Evolutionary conservation across 2,888 invertebrate genomes (phyloP), one percentile per base, ranked within the genome.

Genomic region (Lamellibrachia satsuma): DNA sequence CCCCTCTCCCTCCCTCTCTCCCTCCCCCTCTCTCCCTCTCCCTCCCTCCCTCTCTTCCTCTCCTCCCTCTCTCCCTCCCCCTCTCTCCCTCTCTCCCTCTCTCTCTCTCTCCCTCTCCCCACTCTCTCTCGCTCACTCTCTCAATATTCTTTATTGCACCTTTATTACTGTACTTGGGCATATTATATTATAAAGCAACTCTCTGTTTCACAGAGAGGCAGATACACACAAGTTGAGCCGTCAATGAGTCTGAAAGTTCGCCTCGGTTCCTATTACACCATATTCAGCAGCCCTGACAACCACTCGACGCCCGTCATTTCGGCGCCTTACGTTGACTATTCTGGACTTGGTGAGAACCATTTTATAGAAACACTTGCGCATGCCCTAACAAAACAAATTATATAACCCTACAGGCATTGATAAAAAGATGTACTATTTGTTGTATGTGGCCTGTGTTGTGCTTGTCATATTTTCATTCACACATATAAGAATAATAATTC

Each of bases 61-160:
- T 52, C 91, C 90, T 93, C 92, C 91, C 91, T 91, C 90, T 92
- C 91, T 92, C 92, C 52, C 91, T 92, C 90, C 75, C n/a, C 75
- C n/a, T 92, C 92, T 90, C 90, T 90, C 51, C 92, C 39, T 55
- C 91, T 93, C 55, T 92, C 27, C 52, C 92, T 91, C 92, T 15
- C 90, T 90, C 55, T 91, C 92, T 93, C 52, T 92, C 55, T 92
- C 55, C 75, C 52, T 90, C 92, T 90, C 90, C 27, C 91, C 15
- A 57, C 55, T 94, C 92, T 91, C 60, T 51, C 91, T 93, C 51
- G 90, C 52, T 52, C 75, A 55, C 90, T 92, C 55, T 39, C 52
- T 93, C 52, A 39, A 39, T 39, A 4, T 55, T 3, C 55, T 55
- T 9, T 55, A 9, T 55, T 55, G 55, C 55, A 55, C 55, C 55